Evolutionary conservation across 1,140 invertebrate genomes (phyloP), one percentile per base, ranked within the genome.

Genomic region (Cataglyphis hispanica): DNA sequence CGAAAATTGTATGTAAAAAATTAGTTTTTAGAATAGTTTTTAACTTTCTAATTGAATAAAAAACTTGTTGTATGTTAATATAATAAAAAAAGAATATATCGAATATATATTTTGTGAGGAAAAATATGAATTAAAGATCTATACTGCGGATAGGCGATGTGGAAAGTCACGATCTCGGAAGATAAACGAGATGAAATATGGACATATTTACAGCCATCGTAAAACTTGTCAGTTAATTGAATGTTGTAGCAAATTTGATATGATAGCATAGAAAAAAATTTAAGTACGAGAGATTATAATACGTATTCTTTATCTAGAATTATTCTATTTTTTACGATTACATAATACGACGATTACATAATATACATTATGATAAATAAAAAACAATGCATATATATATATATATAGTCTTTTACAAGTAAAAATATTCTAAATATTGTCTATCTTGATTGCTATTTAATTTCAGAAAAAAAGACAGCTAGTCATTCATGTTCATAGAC

Each of bases 151-250:
- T 50, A 25, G 53, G 58, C 37, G 67, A 83, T 37, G 46, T 19
- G 25, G 19, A 60, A 43, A 11, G 37, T 78, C 50, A 40, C 50
- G 77, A 88, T 86, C 76, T 75, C 43, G 31, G 27, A 84, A 86
- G 53, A 66, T 67, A 60, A 80, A 84, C 80, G 85, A 80, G 64
- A 63, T 69, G 81, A 78, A 70, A 86, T 75, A 83, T 74, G 31
- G 66, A 90, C 70, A 85, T 88, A 90, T 91, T 90, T 89, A 91
- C 46, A 83, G 87, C 70, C 58, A 61, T 86, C 87, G 70, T 91
- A 91, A 91, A 91, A 87, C 67, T 84, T 31, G 61, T 25, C 70
- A 61, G 58, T 89, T 91, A 87, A 91, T 90, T 87, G 85, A 90
- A 88, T 85, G 80, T 86, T 87, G 40, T 69, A 85, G 70, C 75